Percentiles rank a stretch among this genome's conserved stretches.
Evolutionary conservation across 1,140 invertebrate genomes (phyloP).

Genomic region (Augochlora pura): DNA sequence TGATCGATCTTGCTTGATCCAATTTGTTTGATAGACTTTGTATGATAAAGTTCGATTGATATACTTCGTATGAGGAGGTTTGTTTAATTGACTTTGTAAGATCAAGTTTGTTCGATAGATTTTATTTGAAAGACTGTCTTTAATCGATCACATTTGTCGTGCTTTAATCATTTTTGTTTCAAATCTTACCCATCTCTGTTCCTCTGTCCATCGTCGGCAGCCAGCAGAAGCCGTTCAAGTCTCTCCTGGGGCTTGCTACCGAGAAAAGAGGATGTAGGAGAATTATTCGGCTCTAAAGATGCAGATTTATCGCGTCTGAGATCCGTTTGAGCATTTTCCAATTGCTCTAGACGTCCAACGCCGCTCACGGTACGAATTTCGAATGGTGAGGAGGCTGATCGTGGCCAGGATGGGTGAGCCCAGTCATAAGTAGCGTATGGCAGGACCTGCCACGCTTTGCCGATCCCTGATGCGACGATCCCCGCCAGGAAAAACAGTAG

Average conservation of each 20-base stretch:
- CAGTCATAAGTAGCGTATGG: conserved; percentile 51
- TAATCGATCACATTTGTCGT: no score
- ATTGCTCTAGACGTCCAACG: conserved; percentile 52
- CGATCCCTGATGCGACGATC: conserved; percentile 60
- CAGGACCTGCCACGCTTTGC: conserved; percentile 71
- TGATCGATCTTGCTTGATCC: no score
- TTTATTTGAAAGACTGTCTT: no score
- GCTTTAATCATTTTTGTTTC: no score
- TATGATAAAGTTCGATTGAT: no score
- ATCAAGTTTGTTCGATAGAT: no score
- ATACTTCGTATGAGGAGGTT: no score
- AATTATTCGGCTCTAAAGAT: not conserved
- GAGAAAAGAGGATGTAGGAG: not conserved
- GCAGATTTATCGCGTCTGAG: not conserved
- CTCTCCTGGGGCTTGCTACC: not conserved
- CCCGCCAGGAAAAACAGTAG: conserved; percentile 46
- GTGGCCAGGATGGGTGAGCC: conserved; percentile 63
- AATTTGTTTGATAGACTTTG: no score
- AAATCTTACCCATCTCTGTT: no score
- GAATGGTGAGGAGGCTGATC: conserved; percentile 67
- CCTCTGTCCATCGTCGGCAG: no score
- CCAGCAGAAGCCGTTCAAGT: not conserved
- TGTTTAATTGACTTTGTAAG: no score
- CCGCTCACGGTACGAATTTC: conserved; percentile 68
- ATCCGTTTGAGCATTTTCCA: not conserved